phyloP scores from a whole-genome alignment of 1,140 invertebrate genomes.

The Zaprionus vittiger region DNA sequence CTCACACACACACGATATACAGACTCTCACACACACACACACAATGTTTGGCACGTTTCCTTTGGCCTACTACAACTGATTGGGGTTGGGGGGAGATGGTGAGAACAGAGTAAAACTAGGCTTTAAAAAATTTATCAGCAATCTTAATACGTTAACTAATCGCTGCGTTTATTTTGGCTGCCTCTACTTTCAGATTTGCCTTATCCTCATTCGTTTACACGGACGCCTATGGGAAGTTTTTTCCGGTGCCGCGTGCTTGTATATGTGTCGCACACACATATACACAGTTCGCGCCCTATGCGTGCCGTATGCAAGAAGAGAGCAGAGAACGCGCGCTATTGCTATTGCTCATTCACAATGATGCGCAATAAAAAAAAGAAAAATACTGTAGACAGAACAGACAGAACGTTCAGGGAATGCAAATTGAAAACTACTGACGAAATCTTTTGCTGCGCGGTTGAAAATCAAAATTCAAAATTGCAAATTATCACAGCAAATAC shows the following conservation, averaged over 20 bases:
- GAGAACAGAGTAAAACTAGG: not conserved
- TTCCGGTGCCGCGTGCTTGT: conserved; percentile 51
- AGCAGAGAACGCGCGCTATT: conserved; percentile 58
- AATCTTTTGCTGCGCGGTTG: conserved; percentile 45
- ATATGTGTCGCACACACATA: conserved; percentile 42
- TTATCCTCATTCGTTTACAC: conserved; percentile 11
- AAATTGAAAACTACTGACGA: conserved; percentile 67
- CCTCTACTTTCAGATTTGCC: conserved; percentile 2
- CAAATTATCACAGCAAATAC: not conserved
- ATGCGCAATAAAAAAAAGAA: conserved; percentile 78
- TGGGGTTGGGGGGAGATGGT: too few relatives aligned
- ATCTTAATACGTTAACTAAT: conserved; percentile 12
- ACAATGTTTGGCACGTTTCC: conserved; percentile 23
- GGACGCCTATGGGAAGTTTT: conserved; percentile 48
- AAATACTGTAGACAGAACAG: conserved; percentile 36
- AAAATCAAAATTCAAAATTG: conserved; percentile 54
- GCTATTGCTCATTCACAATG: conserved; percentile 73
- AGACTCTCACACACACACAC: conserved; percentile 9
- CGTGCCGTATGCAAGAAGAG: conserved; percentile 31
- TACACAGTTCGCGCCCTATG: conserved; percentile 20
- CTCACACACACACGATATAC: conserved; percentile 4
- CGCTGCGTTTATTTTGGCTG: conserved; percentile 25
- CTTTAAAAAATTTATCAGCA: not conserved
- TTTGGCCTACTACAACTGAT: conserved; percentile 19
- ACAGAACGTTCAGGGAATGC: conserved; percentile 27